Conservation (phyloP, 2,113 vertebrate species). For the Xyrauchen texanus region DNA sequence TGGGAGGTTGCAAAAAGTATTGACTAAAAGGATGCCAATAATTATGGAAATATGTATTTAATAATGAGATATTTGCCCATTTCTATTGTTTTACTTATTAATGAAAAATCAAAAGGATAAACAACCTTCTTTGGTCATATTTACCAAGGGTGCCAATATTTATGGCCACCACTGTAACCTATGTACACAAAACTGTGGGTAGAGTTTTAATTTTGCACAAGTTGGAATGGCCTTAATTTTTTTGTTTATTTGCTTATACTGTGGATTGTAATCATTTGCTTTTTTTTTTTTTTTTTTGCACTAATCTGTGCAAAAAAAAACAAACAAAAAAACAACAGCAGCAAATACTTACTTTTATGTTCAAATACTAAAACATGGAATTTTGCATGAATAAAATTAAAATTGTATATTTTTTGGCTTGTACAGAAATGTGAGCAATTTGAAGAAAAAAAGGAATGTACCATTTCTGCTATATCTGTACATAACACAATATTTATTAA, state of each 20-base stretch:
- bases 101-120: too few species aligned
- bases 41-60: too few species aligned
- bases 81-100: too few species aligned
- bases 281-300: constrained; percentile 71
- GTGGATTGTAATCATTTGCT: constrained; percentile 72
- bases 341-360: constrained; percentile 83
- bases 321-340: constrained; percentile 54
- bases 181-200: constrained; percentile 50
- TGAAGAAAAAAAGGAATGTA: constrained; percentile 93
- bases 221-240: constrained; percentile 90
- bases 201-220: constrained; percentile 71
- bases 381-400: constrained; percentile 90
- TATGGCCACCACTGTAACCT: constrained; percentile 8
- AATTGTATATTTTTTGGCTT: constrained; percentile 88
- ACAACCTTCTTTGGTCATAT: too few species aligned
- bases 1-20: too few species aligned
- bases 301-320: constrained; percentile 56
- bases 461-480: constrained; percentile 95
- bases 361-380: constrained; percentile 76
- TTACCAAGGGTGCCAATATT: too few species aligned
- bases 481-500: constrained; percentile 96
- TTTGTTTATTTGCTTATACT: constrained; percentile 79
- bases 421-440: constrained; percentile 86
- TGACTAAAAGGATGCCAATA: too few species aligned
- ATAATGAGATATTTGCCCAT: too few species aligned